Evolutionary conservation across 2,888 invertebrate species (phyloP).

Genomic region (Toxonevra muliebris): DNA sequence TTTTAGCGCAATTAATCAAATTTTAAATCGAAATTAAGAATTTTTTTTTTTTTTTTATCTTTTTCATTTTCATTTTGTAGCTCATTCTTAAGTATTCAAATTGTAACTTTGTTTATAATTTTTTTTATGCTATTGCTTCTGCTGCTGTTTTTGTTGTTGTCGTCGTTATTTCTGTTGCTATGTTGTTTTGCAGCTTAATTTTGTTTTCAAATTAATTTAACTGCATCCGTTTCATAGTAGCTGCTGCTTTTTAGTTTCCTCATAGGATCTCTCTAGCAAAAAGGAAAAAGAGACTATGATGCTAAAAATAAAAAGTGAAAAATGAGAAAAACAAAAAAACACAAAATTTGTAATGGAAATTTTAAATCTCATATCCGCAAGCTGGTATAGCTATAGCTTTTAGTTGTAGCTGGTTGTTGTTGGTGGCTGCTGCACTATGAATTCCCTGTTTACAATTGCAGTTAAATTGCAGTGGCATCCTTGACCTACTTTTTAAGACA

Average conservation of each 20-base stretch:
- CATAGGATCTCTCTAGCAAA: no score
- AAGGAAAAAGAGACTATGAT: background rate
- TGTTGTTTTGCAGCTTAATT: no score
- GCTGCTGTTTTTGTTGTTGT: background rate
- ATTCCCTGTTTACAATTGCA: background rate
- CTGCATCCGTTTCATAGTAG: no score
- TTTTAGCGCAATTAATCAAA: no score
- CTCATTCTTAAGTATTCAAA: constrained; percentile 2
- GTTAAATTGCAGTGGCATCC: constrained; percentile 8
- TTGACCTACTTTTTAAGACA: constrained; percentile 5
- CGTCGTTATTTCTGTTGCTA: no score
- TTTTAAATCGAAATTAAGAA: background rate
- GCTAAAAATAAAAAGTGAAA: background rate
- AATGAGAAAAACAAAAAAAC: background rate
- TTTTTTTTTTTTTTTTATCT: no score
- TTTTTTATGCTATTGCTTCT: background rate
- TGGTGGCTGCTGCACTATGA: background rate
- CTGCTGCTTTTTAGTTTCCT: no score
- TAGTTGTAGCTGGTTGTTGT: background rate
- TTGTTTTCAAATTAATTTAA: no score
- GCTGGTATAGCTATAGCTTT: background rate
- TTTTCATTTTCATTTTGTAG: background rate
- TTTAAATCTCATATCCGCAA: no score
- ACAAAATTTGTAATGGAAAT: background rate
- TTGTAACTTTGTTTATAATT: background rate